A percentile compares a stretch with the other conserved stretches of the same genome.
These are phyloP conservation scores for Batillaria attramentaria DNA, from an alignment of 1,140 invertebrate genomes.

Conservation along the genomic window DNA sequence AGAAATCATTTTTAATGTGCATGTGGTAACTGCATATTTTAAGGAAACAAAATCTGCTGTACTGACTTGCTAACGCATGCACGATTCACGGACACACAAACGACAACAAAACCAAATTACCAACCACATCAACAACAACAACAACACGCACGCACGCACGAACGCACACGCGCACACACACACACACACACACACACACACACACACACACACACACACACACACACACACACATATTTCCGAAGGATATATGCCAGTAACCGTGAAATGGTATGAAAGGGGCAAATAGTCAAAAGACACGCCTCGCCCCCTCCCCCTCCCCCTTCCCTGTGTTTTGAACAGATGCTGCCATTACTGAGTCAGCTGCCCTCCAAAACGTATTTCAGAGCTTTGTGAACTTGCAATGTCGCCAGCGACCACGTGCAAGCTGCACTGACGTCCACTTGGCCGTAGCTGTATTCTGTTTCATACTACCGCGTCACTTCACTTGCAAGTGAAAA, in stretches of 20 bases:
- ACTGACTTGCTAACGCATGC: too few species aligned
- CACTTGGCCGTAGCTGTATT: fast-evolving
- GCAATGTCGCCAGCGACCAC: too few species aligned
- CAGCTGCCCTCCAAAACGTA: too few species aligned
- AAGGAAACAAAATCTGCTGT: background rate
- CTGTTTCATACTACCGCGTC: background rate
- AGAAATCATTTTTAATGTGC: too few species aligned
- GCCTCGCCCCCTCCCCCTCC: background rate
- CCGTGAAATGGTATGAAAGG: background rate
- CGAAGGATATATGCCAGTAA: background rate
- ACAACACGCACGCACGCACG: too few species aligned
- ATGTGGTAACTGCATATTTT: too few species aligned
- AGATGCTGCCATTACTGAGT: background rate
- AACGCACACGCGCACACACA: background rate
- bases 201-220: background rate
- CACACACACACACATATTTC: background rate
- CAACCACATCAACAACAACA: background rate
- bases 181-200: background rate
- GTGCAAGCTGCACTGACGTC: too few species aligned
- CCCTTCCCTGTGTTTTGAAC: background rate
- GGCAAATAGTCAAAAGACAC: background rate
- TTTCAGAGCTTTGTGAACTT: too few species aligned
- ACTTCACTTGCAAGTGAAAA: too few species aligned
- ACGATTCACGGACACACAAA: background rate
- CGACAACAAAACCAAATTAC: background rate